Conservation (phyloP, 2,113 vertebrate genomes). For the Cranoglanis bouderius region DNA sequence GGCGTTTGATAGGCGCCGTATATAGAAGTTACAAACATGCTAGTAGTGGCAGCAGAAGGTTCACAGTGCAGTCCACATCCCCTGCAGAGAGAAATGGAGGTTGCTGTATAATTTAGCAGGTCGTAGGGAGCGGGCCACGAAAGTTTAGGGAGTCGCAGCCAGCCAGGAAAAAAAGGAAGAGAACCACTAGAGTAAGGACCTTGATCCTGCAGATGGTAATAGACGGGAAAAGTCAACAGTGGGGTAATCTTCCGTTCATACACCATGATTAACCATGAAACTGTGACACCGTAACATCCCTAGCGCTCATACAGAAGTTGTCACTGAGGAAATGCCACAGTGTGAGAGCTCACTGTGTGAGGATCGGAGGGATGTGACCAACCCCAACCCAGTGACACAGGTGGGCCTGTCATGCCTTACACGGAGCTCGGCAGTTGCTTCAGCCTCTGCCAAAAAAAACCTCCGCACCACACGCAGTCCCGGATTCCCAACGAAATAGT, state of each 20-base stretch:
- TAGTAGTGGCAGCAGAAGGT: background rate
- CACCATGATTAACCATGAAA: background rate
- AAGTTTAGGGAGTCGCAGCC: background rate
- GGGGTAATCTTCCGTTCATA: background rate
- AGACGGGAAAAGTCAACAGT: background rate
- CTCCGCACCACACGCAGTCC: background rate
- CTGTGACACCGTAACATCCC: background rate
- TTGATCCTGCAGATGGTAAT: background rate
- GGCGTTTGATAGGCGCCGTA: background rate
- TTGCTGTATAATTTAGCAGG: background rate
- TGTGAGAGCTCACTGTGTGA: background rate
- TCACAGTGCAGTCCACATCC: background rate
- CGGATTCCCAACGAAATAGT: background rate
- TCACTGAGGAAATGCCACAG: background rate
- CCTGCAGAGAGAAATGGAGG: background rate
- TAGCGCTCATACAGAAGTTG: background rate
- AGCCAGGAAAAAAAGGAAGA: too few relatives aligned
- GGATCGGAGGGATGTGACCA: background rate
- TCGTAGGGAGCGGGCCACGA: background rate
- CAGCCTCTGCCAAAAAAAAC: background rate
- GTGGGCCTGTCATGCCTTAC: background rate
- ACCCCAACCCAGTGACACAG: background rate
- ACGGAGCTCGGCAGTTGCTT: background rate
- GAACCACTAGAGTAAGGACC: background rate
- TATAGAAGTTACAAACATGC: background rate